A percentile compares a stretch with the other conserved stretches of the same genome.
phyloP scores from a whole-genome alignment of 2,797 vertebrate genomes.

The Anableps anableps region DNA sequence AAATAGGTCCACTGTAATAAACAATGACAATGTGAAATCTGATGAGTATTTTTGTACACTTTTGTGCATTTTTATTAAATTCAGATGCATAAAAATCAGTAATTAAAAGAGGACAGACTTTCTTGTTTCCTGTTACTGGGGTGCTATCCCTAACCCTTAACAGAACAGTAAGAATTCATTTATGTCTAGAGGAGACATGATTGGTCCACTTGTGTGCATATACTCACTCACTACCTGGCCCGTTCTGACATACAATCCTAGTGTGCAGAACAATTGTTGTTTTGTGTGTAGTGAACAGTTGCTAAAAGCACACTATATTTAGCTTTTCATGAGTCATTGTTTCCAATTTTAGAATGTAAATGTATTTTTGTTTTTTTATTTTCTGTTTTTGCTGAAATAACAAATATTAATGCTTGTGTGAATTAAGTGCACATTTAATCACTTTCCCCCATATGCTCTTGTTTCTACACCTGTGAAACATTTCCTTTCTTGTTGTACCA shows the following conservation, averaged over 20 bases:
- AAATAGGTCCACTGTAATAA: too few species aligned
- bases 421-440: background rate
- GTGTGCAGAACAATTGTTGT: background rate
- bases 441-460: background rate
- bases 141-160: background rate
- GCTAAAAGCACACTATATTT: background rate
- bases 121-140: background rate
- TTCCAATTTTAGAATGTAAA: background rate
- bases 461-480: background rate
- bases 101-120: background rate
- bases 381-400: background rate
- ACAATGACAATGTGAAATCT: too few species aligned
- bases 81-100: background rate
- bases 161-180: background rate
- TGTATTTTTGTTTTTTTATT: background rate
- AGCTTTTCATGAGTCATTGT: background rate
- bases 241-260: background rate
- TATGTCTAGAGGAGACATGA: background rate
- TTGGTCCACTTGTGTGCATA: background rate
- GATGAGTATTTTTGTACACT: too few species aligned
- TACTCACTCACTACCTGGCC: background rate
- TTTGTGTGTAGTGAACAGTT: background rate
- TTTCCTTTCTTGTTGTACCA: background rate
- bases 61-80: too few species aligned
- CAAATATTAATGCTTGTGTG: background rate